phyloP scores from a whole-genome alignment of 2,888 invertebrate genomes.

The Epirrita christyi region DNA sequence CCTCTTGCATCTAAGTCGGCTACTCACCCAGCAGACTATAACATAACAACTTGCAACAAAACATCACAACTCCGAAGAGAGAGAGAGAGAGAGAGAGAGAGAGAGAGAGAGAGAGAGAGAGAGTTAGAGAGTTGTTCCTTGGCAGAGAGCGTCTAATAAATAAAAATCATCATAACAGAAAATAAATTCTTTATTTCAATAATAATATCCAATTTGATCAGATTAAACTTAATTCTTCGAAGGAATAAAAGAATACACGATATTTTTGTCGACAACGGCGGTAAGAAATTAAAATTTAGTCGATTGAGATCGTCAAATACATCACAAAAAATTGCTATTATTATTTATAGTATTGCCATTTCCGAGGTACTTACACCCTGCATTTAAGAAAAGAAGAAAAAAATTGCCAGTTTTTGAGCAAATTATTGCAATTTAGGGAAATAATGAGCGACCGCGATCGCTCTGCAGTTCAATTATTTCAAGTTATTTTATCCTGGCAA shows the following conservation, averaged over 20 bases:
- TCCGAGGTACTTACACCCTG: slow-evolving; percentile 53
- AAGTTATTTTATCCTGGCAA: slow-evolving; percentile 1
- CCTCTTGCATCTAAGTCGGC: too few relatives aligned
- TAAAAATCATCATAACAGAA: slow-evolving; percentile 74
- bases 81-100: too few relatives aligned
- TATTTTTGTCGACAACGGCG: slow-evolving; percentile 41
- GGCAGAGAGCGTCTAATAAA: too few relatives aligned
- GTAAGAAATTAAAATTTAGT: slow-evolving; percentile 55
- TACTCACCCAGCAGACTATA: too few relatives aligned
- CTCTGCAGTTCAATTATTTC: neutral
- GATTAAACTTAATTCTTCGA: slow-evolving; percentile 64
- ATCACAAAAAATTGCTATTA: slow-evolving; percentile 71
- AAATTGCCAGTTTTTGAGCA: slow-evolving; percentile 27
- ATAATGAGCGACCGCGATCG: neutral
- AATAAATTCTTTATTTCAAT: slow-evolving; percentile 83
- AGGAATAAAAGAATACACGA: slow-evolving; percentile 40
- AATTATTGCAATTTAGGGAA: slow-evolving; percentile 16
- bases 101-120: too few relatives aligned
- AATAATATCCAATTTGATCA: slow-evolving; percentile 80
- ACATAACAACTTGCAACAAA: too few relatives aligned
- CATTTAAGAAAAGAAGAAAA: slow-evolving; percentile 3
- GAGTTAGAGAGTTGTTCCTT: too few relatives aligned
- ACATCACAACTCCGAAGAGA: too few relatives aligned
- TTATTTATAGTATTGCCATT: slow-evolving; percentile 59
- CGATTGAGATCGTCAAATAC: slow-evolving; percentile 79